Base-by-base conservation (phyloP, 2,113 vertebrate species). In the Ifrita kowaldi region DNA sequence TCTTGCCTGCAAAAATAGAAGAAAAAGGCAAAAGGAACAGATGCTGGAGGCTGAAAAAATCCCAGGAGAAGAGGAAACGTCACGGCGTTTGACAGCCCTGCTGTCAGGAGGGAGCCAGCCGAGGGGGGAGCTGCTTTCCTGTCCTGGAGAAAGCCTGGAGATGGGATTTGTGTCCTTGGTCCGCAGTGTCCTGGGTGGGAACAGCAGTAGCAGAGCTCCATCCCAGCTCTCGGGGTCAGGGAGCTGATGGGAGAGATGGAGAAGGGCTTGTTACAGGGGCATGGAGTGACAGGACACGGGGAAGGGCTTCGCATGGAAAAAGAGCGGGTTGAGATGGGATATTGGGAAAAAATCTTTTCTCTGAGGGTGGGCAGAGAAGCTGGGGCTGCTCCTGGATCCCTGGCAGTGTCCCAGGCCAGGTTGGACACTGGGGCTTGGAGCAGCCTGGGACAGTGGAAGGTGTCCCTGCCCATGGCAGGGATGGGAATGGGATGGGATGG, bases 31-130 rank as follows among this genome's bases (percentile, higher is more conserved):
- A 83, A 76, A 86, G 73, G 89, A 95, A 71, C 95, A 92, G 93
- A 94, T 90, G 93, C 81, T 77, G 52, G 90, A 81, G 92, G 77
- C 46, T 59, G 60, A 92, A 82, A 92, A 92, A 76, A 80, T 76
- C 59, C 27, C 5, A 1, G 71, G 83, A 95, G 84, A 7, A 32
- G 22, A 64, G 77, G 76, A 65, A 60, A 50, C 3, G 6, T 86
- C 75, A 42, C 0, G 1, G 14, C 0, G 2, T 56, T 46, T 71
- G 83, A 64, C 75, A 93, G 76, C 91, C 71, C 69, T 56, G 91
- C 70, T 88, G 89, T 33, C 56, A 65, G 78, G 35, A 82, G 64
- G 50, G 62, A 71, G 52, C 59, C 67, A 41, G 60, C 22, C 11
- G 16, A 24, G 37, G 76, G 84, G 60, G 69, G 26, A 87, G 18